Percentiles rank a stretch among this genome's conserved stretches.
Conservation (phyloP, 1,140 invertebrate genomes). For the Drosophila mojavensis region DNA sequence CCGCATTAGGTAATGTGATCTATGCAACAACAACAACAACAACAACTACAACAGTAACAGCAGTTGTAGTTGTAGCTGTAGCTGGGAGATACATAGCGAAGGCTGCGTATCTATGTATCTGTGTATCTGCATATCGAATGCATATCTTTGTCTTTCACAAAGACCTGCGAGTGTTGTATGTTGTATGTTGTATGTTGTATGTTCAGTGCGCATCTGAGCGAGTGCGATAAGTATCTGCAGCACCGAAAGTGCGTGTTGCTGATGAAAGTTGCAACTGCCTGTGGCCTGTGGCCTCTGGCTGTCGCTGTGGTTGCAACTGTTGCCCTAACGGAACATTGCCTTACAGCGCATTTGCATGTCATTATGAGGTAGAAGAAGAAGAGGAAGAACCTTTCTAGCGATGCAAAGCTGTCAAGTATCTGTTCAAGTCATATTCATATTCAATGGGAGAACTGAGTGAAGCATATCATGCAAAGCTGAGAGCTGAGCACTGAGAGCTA, state of each 20-base stretch:
- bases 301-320: conserved; percentile 5
- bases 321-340: conserved; percentile 39
- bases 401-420: no score
- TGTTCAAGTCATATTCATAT: conserved; percentile 18
- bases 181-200: neutral
- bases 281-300: neutral
- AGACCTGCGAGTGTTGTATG: conserved; percentile 9
- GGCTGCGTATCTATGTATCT: conserved; percentile 32
- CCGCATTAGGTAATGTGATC: conserved; percentile 79
- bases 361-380: conserved; percentile 15
- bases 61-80: conserved; percentile 12
- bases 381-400: neutral
- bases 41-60: no score
- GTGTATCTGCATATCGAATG: conserved; percentile 74
- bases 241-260: conserved; percentile 45
- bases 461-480: conserved; percentile 22
- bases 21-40: conserved; percentile 36
- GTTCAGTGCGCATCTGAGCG: conserved; percentile 5
- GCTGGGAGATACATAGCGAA: conserved; percentile 9
- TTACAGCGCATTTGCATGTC: conserved; percentile 66
- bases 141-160: conserved; percentile 62
- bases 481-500: conserved; percentile 20
- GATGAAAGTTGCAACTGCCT: conserved; percentile 20
- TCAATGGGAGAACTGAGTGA: neutral
- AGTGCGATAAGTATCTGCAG: conserved; percentile 9